Evolutionary conservation across 1,140 invertebrate species (phyloP).

Genomic region (Calosoma granatense): DNA sequence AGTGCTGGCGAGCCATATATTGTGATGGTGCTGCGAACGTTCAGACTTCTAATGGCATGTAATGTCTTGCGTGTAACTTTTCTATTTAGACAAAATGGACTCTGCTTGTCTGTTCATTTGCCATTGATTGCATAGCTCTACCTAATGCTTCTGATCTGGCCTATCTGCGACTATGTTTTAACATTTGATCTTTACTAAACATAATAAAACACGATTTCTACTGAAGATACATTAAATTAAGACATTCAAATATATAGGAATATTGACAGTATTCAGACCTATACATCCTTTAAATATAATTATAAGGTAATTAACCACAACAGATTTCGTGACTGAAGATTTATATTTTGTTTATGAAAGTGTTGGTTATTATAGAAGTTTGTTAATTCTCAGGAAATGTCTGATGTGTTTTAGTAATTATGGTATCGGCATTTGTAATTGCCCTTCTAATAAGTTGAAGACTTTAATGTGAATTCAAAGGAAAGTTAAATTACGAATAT

Average conservation of each 20-base stretch:
- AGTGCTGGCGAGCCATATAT: background rate
- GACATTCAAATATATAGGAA: background rate
- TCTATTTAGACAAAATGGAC: background rate
- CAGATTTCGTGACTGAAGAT: background rate
- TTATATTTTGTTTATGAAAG: background rate
- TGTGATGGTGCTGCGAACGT: background rate
- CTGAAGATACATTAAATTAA: too few species aligned
- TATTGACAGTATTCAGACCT: background rate
- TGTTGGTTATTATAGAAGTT: background rate
- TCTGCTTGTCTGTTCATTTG: background rate
- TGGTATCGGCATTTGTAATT: background rate
- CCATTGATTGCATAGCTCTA: too few species aligned
- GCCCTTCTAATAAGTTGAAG: background rate
- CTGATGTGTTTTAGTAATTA: background rate
- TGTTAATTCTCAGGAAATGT: background rate
- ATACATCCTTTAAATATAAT: background rate
- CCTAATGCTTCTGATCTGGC: too few species aligned
- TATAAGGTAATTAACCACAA: background rate
- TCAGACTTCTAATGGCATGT: background rate
- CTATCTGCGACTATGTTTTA: too few species aligned
- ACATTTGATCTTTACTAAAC: too few species aligned
- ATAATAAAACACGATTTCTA: too few species aligned
- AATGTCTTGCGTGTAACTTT: background rate
- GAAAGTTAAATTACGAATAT: background rate
- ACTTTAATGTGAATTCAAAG: background rate